Evolutionary conservation across 2,888 invertebrate genomes (phyloP).

Genomic region (Drosophila stalkeri): DNA sequence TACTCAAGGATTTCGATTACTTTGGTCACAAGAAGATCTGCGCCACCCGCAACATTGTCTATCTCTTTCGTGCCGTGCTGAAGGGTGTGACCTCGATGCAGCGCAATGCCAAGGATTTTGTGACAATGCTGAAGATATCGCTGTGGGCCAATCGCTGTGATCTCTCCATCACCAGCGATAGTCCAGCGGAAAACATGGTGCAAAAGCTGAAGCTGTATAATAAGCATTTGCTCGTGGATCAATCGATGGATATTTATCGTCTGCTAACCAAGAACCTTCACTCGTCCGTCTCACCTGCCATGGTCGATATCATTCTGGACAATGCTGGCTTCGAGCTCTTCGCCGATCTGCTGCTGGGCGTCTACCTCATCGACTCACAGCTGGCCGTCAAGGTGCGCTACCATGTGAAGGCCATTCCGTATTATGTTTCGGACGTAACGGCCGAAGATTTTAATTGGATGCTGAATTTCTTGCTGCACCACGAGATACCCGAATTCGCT

Average conservation of each 20-base stretch:
- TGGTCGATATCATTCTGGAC: constrained; percentile 93
- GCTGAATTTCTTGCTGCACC: constrained; percentile 85
- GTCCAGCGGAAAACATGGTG: constrained; percentile 86
- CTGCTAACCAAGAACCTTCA: constrained; percentile 61
- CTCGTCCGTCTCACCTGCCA: constrained; percentile 63
- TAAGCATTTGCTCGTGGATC: constrained; percentile 87
- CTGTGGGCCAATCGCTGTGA: constrained; percentile 98
- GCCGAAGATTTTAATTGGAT: constrained; percentile 90
- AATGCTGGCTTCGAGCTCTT: constrained; percentile 97
- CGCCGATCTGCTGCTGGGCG: constrained; percentile 94
- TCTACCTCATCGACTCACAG: constrained; percentile 89
- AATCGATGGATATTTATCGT: constrained; percentile 87
- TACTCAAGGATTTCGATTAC: constrained; percentile 89
- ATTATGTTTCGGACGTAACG: constrained; percentile 97
- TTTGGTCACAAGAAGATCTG: constrained; percentile 91
- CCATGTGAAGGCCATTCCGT: constrained; percentile 95
- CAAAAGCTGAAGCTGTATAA: constrained; percentile 86
- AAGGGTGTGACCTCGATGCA: constrained; percentile 6
- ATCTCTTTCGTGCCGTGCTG: constrained; percentile 55
- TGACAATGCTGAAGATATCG: constrained; percentile 86
- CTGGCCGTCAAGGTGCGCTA: constrained; percentile 89
- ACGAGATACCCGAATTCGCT: constrained; percentile 67
- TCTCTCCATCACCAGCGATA: constrained; percentile 91
- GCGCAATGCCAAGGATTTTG: constrained; percentile 52
- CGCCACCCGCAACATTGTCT: constrained; percentile 85